Conservation (phyloP, 2,113 vertebrate genomes). For the Rhinichthys klamathensis region DNA sequence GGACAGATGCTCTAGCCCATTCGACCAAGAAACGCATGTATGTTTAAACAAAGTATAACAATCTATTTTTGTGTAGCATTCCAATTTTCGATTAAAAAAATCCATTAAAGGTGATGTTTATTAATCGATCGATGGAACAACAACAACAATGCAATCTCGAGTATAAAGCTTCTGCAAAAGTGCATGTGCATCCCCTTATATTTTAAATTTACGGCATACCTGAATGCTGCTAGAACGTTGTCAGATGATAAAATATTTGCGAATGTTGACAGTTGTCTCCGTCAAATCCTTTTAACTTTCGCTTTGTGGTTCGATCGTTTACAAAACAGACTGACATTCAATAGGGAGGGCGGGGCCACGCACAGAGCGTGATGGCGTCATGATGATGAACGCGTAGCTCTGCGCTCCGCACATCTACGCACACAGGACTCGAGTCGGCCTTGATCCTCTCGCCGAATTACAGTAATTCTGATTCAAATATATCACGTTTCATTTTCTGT, state of each 20-base stretch:
- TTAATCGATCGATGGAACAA: background rate
- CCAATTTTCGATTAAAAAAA: background rate
- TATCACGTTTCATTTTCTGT: background rate
- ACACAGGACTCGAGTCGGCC: constrained; percentile 34
- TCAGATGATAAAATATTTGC: background rate
- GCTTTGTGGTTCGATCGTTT: constrained; percentile 7
- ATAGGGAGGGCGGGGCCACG: constrained; percentile 7
- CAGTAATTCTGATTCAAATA: constrained; percentile 33
- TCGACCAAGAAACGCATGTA: background rate
- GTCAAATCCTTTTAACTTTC: background rate
- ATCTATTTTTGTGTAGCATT: background rate
- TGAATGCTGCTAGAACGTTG: background rate
- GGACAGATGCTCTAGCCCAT: background rate
- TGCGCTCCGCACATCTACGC: background rate
- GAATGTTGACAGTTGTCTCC: background rate
- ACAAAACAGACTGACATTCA: constrained; percentile 26
- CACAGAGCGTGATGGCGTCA: constrained; percentile 45
- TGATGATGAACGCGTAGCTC: background rate
- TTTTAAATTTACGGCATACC: background rate
- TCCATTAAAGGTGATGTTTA: background rate
- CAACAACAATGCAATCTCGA: background rate
- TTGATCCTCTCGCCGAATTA: constrained; percentile 27
- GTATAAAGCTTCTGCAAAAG: background rate
- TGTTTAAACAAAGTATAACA: background rate
- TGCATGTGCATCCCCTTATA: background rate